Conservation (phyloP, 2,797 vertebrate genomes). For the Crocodylus rhombifer region DNA sequence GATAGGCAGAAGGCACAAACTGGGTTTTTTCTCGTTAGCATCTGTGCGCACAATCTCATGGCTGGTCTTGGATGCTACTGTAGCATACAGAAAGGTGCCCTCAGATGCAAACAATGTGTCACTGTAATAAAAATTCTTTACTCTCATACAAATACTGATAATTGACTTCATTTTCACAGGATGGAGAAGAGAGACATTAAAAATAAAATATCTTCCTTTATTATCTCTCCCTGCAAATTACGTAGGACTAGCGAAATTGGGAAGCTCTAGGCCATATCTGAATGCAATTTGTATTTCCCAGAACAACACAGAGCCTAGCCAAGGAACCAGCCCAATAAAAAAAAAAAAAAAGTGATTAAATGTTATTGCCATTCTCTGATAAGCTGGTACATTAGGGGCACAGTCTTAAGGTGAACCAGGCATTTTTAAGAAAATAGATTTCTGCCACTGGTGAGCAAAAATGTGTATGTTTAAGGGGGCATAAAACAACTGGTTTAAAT, state of each 20-base stretch:
- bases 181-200: constrained; percentile 31
- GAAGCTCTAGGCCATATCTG: not conserved
- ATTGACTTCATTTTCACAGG: not conserved
- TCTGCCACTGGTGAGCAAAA: not conserved
- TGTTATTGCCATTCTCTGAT: not conserved
- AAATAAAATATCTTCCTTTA: not conserved
- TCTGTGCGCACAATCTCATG: not conserved
- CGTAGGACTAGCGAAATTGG: not conserved
- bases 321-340: not conserved
- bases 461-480: not conserved
- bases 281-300: not conserved
- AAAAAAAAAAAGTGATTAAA: not conserved
- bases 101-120: constrained; percentile 19
- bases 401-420: not conserved
- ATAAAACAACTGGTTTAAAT: constrained; percentile 18
- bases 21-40: not conserved
- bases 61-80: not conserved
- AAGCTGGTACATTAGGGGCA: not conserved
- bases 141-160: constrained; percentile 13
- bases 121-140: not conserved
- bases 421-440: not conserved
- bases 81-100: not conserved
- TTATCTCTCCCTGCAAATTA: constrained; percentile 21
- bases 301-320: not conserved
- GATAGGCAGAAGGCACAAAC: not conserved